Percentiles rank a stretch among this genome's conserved stretches.
Evolutionary conservation across 2,888 invertebrate species (phyloP).

Genomic region (Notodonta ziczac): DNA sequence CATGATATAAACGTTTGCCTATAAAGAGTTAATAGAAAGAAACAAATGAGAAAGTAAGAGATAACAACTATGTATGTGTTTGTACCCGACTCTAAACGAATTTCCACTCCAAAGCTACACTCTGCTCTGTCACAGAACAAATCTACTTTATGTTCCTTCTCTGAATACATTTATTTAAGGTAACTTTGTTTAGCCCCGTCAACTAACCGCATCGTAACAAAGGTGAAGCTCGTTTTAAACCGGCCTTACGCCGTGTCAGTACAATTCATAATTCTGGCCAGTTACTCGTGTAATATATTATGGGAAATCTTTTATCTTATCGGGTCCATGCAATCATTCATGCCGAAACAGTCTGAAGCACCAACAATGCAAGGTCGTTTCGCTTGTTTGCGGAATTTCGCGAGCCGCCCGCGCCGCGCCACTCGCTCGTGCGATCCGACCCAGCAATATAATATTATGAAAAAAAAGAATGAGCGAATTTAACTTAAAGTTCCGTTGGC

Average conservation of each 20-base stretch:
- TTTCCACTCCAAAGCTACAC: neutral
- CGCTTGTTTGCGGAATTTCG: conserved; percentile 52
- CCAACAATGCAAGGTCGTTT: conserved; percentile 68
- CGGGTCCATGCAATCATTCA: conserved; percentile 45
- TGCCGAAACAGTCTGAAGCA: conserved; percentile 44
- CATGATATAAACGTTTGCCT: no score
- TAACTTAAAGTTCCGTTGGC: conserved; percentile 26
- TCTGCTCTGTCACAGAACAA: conserved; percentile 14
- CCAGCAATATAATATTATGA: conserved; percentile 32
- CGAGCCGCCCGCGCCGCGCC: conserved; percentile 21
- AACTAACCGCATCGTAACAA: conserved; percentile 41
- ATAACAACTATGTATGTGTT: no score
- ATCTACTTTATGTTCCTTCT: conserved; percentile 33
- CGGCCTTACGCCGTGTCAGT: neutral
- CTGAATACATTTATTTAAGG: conserved; percentile 34
- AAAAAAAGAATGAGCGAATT: conserved; percentile 23
- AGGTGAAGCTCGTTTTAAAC: conserved; percentile 9
- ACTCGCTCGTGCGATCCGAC: conserved; percentile 33
- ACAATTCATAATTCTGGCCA: conserved; percentile 15
- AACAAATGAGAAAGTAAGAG: no score
- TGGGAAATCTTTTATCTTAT: conserved; percentile 43
- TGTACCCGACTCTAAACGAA: no score
- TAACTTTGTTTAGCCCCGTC: conserved; percentile 46
- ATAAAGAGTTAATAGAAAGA: no score
- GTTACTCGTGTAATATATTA: conserved; percentile 30